Base-by-base conservation (phyloP, 2,113 vertebrate species). In the Clupea harengus region DNA sequence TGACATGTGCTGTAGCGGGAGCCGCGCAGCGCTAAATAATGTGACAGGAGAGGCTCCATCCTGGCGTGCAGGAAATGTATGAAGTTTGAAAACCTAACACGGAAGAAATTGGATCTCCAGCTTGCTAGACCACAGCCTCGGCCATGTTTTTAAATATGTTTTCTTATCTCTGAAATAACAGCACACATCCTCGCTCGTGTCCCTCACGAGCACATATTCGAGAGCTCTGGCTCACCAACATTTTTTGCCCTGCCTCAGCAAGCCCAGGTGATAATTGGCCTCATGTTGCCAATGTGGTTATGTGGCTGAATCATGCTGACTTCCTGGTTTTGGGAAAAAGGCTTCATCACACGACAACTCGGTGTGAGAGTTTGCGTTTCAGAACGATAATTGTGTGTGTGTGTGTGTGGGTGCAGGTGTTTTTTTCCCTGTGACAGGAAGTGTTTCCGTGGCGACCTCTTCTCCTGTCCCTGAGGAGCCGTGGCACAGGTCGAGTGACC, bases 361-460 rank as follows among this genome's bases (percentile, higher is more conserved):
- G 39, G 39, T 39, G 39, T 39, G 39, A 39, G 39, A 39, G 39
- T n/a, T n/a, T n/a, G n/a, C n/a, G n/a, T n/a, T n/a, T n/a, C n/a
- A n/a, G n/a, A n/a, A n/a, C n/a, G 39, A 39, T 39, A 39, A 39
- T 39, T 39, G 39, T 39, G 39, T 39, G 3, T 75, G 28, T 39
- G 3, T 32, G 28, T 75, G 25, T 39, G n/a, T n/a, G n/a, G n/a
- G n/a, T 67, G 60, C 60, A 67, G 60, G 60, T 67, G 28, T 67
- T 67, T 25, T 64, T 67, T 67, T 28, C 28, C 60, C 60, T 28
- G 60, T 67, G 60, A 67, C 60, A 67, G 60, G n/a, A 67, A 25
- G 60, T 9, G 60, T 67, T 67, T 67, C 60, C 60, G 60, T 67
- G 60, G 60, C n/a, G 60, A 67, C 60, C 60, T 67, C 60, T n/a